Base-by-base conservation (phyloP, 1,140 invertebrate genomes). In the Drosophila kepulauana region DNA sequence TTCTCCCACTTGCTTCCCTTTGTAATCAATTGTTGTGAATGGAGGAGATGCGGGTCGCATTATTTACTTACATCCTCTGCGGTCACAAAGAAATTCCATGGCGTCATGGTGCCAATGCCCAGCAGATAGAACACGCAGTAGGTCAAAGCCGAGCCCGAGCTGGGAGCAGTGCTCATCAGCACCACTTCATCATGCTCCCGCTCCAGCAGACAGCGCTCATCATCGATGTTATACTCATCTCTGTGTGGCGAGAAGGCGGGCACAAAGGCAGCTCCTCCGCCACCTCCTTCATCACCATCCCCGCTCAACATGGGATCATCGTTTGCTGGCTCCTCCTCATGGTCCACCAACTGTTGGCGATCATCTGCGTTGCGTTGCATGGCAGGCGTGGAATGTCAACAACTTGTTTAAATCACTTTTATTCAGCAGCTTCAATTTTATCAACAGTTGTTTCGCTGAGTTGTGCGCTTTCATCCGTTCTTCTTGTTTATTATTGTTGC, bases 11-110 rank as follows among this genome's bases (percentile, higher is more conserved):
- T 5, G 5, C 33, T 8, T 3, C 2, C 3, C 20, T 3, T 25
- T 49, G 10, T 49, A 49, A 49, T 49, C 48, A 25, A 46, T 5
- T 46, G 6, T 49, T 51, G 49, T 25, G 16, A 3, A 7, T 5
- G 1, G 28, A 13, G 11, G 1, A 6, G 13, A 41, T 57, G 30
- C 52, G 52, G 52, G 52, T 15, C 5, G 13, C 38, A 73, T 41
- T n/a, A 3, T 51, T 16, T 54, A 95, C 96, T 96, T 94, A 98
- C 98, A 94, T 98, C 96, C 93, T 98, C 96, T 16, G 98, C 98
- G 69, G 98, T 99, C 30, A 99, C 96, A 91, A 99, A 98, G 93
- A 99, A 99, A 92, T 98, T 98, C 98, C 98, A 99, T 69, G 98
- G 97, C 15, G 98, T 95, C 61, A 99, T 93, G 25, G 97, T 97